Base-by-base conservation (phyloP, 2,113 vertebrate species). In the Elachura formosa region DNA sequence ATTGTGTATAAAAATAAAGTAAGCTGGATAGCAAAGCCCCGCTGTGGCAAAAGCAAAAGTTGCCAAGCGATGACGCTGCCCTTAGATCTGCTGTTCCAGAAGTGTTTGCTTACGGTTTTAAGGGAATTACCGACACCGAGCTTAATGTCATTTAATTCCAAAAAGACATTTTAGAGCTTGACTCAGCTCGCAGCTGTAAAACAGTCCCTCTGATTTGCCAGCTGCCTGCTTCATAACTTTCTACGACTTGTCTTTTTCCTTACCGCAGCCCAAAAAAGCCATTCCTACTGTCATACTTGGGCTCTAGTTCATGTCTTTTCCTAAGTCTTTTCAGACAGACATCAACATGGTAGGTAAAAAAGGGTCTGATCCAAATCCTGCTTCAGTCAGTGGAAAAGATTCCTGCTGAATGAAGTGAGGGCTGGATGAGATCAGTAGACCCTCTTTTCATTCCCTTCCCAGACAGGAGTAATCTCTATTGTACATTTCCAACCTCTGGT, bases 381-480 rank as follows among this genome's bases (percentile, higher is more conserved):
- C 67, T 85, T 73, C 25, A 59, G 63, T 83, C 84, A 90, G 59
- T 96, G 95, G 93, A 94, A 95, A 86, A 91, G 93, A 93, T 93
- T 92, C 81, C 84, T 93, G 55, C 71, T 67, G 91, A 52, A 80
- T 95, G 58, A 90, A 92, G 80, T 76, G 91, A 90, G 73, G 90
- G 87, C 78, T 96, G 91, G 84, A 91, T 85, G 75, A 76, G 49
- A 80, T 81, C 46, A 33, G 74, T 43, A 74, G 86, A 79, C 81
- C 80, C 73, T 83, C 40, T 83, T 89, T 92, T 84, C 66, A 67
- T 67, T 75, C 94, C 33, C 75, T 93, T 68, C 52, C 68, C 77
- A 88, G 93, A 94, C 90, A 83, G 73, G n/a, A 86, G 51, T 41
- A 62, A 74, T 92, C 71, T 71, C 85, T 59, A 23, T 49, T 86